Conservation (phyloP, 1,140 invertebrate genomes). For the Ceratosolen solmsi region DNA sequence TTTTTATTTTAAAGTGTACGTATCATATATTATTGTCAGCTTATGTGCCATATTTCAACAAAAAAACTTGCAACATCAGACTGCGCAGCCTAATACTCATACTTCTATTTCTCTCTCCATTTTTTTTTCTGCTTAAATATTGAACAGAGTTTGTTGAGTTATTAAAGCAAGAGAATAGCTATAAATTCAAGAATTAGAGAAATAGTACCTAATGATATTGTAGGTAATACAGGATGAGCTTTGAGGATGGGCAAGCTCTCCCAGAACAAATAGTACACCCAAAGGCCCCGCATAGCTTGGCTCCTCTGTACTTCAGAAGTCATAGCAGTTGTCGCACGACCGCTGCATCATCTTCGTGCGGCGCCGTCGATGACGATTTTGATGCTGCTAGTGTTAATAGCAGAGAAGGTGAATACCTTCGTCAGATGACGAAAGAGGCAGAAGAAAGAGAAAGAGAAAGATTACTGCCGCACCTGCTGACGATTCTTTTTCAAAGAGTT, state of each 20-base stretch:
- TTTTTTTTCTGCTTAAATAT: no score
- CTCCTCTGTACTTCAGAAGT: conserved; percentile 26
- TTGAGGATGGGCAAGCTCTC: conserved; percentile 63
- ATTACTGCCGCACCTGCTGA: conserved; percentile 11
- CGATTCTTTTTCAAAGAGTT: conserved; percentile 9
- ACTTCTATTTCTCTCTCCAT: no score
- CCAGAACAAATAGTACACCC: conserved; percentile 65
- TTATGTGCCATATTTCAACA: no score
- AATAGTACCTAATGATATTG: not conserved
- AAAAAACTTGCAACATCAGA: no score
- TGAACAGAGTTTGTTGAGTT: not conserved
- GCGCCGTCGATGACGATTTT: not conserved
- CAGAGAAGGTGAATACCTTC: not conserved
- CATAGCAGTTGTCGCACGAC: conserved; percentile 30
- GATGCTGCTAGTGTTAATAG: not conserved
- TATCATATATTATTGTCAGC: no score
- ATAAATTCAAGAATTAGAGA: not conserved
- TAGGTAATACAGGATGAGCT: conserved; percentile 61
- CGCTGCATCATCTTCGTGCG: conserved; percentile 30
- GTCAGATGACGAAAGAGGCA: conserved; percentile 9
- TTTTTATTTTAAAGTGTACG: no score
- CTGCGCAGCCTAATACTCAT: no score
- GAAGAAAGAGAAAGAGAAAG: conserved; percentile 27
- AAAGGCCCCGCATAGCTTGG: conserved; percentile 62
- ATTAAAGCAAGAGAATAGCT: no score